Evolutionary conservation across 1,140 invertebrate species (phyloP), one percentile per base, ranked within the genome.

Genomic region (Phocides pigmalion): DNA sequence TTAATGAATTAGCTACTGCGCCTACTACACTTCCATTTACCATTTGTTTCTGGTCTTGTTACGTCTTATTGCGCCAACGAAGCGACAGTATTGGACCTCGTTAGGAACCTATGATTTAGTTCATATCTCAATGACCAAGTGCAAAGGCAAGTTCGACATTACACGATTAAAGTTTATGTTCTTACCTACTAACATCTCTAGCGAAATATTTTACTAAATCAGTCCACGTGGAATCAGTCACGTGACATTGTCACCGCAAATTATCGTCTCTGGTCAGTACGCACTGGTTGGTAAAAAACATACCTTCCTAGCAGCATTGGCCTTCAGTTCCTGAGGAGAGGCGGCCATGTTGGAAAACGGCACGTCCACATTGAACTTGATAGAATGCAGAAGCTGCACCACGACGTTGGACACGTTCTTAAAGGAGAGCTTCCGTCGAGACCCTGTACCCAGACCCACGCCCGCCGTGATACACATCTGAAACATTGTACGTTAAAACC

Each of bases 401-500:
- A 98, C 97, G 61, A 98, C 97, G 87, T 97, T 97, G 47, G 96
- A 97, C 0, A 98, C 97, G 89, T 97, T 98, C 89, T 97, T 96
- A 92, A 98, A 98, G 41, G 96, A 97, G 15, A 98, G 93, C 84
- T 98, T 98, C 62, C 97, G 92, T 46, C 95, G 93, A 64, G 94
- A 94, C 56, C 93, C 94, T 51, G 93, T 92, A 0, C 91, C 81
- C 81, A 94, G 66, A 92, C 95, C 76, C 93, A 93, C 69, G 92
- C 95, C 81, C 92, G 95, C 76, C 92, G 94, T 72, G 94, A 92
- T 74, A 69, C 91, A 91, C 87, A 92, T 92, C 91, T 92, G 76
- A 11, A 85, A 91, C 35, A 32, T 32, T 32, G 9, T 11, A 1
- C 1, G 5, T 4, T 32, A 1, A 32, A 11, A 5, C 28, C 0